Base-by-base conservation (phyloP, 2,888 invertebrate species). In the Drosophila flavopinicola region DNA sequence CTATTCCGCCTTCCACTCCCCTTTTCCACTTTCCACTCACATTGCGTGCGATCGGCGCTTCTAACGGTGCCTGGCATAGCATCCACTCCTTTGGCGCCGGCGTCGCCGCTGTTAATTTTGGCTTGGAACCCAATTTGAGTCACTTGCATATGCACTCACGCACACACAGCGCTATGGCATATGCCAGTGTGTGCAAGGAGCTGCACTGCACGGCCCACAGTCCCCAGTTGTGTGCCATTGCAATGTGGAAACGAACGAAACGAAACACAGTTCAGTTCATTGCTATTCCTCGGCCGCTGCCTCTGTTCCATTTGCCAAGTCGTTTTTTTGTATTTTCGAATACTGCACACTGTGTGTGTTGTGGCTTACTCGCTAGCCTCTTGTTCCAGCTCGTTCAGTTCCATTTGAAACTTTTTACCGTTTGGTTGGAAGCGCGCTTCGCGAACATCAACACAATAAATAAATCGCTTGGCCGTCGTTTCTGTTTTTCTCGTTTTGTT, bases 371-470 rank as follows among this genome's bases (percentile, higher is more conserved):
- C 41, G 54, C 30, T 48, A 15, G 48, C 32, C 35, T 53, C 37
- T 41, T 29, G 41, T 30, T 64, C 38, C 54, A 44, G 47, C 42
- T 48, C 52, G 57, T 39, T 76, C 70, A 70, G 75, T 70, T 70
- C 60, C 37, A 73, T 64, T 85, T 87, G 67, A 83, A 82, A 80
- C 85, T 87, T 77, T 80, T 73, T 58, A 68, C 72, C 73, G 78
- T 85, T 79, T 66, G 80, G 85, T 83, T 78, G 83, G 73, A 67
- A 63, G 41, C 66, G 74, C 77, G 78, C 75, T 54, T 49, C 65
- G 63, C 53, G 45, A 59, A 48, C 49, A 65, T 44, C 37, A 38
- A 54, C 66, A 57, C n/a, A 47, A 63, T 9, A 42, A 47, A 56
- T 32, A 45, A 63, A 52, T 74, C 58, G 69, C 45, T 41, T 59